Evolutionary conservation across 2,888 invertebrate species (phyloP).

Genomic region (Tuta absoluta): DNA sequence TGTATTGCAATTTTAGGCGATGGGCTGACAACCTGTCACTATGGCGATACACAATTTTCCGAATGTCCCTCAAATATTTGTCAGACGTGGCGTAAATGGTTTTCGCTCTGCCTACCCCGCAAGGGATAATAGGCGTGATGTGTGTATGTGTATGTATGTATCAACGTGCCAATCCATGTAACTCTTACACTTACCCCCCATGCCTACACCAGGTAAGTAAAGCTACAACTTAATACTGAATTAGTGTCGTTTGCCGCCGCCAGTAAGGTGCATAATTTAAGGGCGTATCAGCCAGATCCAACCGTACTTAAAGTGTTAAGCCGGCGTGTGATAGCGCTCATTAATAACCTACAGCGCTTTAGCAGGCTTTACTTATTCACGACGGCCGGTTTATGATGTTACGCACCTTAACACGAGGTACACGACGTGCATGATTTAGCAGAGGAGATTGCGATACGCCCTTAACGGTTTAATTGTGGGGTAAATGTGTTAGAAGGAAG

Average conservation of each 20-base stretch:
- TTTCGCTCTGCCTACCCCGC: no score
- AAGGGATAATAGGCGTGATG: no score
- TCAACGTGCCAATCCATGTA: no score
- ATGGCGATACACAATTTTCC: no score
- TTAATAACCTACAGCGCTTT: slow-evolving; percentile 65
- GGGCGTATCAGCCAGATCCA: slow-evolving; percentile 43
- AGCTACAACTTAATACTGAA: slow-evolving; percentile 36
- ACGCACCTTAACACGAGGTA: slow-evolving; percentile 17
- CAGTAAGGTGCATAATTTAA: slow-evolving; percentile 59
- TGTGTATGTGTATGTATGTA: no score
- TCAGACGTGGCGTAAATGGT: no score
- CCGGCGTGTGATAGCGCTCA: slow-evolving; percentile 57
- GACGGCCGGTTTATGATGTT: slow-evolving; percentile 25
- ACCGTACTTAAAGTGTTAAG: slow-evolving; percentile 71
- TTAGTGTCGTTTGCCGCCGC: slow-evolving; percentile 52
- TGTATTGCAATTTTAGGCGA: no score
- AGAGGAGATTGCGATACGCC: slow-evolving; percentile 5
- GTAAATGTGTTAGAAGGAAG: not conserved
- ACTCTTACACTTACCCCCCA: no score
- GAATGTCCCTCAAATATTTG: no score
- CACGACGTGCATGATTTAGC: slow-evolving; percentile 12
- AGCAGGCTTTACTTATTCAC: slow-evolving; percentile 56
- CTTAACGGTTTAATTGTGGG: slow-evolving; percentile 11
- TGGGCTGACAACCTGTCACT: no score
- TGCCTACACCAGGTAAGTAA: slow-evolving; percentile 2